Base-by-base conservation (phyloP, 2,113 vertebrate genomes). In the Menura novaehollandiae region DNA sequence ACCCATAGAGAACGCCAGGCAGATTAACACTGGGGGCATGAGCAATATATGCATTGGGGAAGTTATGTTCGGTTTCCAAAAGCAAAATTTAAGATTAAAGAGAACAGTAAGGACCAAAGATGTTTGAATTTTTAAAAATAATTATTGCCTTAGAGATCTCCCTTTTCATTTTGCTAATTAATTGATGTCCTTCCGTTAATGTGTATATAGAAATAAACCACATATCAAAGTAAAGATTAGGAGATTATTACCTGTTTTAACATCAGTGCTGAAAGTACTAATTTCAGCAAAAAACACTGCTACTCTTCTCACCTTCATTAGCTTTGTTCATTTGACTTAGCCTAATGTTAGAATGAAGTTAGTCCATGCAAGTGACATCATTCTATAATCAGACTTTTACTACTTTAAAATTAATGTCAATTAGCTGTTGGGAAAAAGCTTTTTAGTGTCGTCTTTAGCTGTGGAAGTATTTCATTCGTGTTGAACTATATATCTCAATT, bases 331-430 rank as follows among this genome's bases (percentile, higher is more conserved):
- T 89, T 89, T 94, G 64, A 56, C 63, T 92, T 83, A 93, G 30
- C 32, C 81, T 67, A 73, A 68, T 67, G 39, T 74, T 72, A 89
- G 43, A 74, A 93, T 91, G n/a, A 92, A 91, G 62, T 47, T 88
- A 39, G 37, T 75, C 60, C 49, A 67, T 73, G 37, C 60, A 71
- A 85, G 59, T 84, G 53, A 92, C 76, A 81, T 95, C 52, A 85
- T 83, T 86, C 75, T 51, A 2, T 86, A 85, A 73, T 68, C 39
- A 66, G 66, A 72, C 18, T 91, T 87, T 72, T 91, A 85, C 69
- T 83, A 13, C 84, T 94, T 93, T 85, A 41, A 91, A 76, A 89
- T 77, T 73, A 66, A 94, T 93, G 93, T 94, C 80, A 91, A n/a
- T 75, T 81, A 85, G 87, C 71, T 82, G 30, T 87, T 94, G 37